These are phyloP conservation scores for Tethea ocularis DNA, from an alignment of 2,888 invertebrate genomes.

Conservation along the genomic window DNA sequence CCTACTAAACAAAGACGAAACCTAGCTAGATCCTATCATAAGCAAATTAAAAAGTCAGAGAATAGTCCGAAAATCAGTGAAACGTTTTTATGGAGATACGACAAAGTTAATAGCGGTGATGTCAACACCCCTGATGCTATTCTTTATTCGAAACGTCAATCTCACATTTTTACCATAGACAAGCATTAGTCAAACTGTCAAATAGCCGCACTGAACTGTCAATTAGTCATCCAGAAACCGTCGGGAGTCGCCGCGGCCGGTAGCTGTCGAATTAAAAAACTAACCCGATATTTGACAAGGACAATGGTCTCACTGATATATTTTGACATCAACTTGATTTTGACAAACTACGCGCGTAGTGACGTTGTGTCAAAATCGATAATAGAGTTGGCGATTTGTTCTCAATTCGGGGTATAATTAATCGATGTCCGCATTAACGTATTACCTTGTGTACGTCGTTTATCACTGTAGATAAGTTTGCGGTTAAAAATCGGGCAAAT, in stretches of 20 bases:
- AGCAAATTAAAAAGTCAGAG: background rate
- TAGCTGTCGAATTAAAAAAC: conserved; percentile 47
- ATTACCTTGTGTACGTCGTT: conserved; percentile 41
- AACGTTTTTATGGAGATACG: conserved; percentile 11
- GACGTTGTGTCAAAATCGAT: conserved; percentile 68
- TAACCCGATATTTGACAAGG: conserved; percentile 35
- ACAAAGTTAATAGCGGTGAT: conserved; percentile 37
- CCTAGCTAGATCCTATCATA: background rate
- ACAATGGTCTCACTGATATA: conserved; percentile 54
- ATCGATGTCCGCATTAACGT: conserved; percentile 59
- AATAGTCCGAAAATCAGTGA: background rate
- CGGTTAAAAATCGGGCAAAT: conserved; percentile 61
- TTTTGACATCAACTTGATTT: conserved; percentile 63
- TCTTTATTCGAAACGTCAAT: conserved; percentile 64
- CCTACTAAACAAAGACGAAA: too few relatives aligned
- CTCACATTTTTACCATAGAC: conserved; percentile 55
- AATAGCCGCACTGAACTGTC: conserved; percentile 69
- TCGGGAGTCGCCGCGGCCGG: conserved; percentile 59
- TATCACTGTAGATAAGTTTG: conserved; percentile 61
- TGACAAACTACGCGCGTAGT: conserved; percentile 66
- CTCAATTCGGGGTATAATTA: conserved; percentile 52
- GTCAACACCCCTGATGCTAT: conserved; percentile 59
- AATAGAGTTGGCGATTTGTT: conserved; percentile 67
- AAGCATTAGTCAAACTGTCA: conserved; percentile 80
- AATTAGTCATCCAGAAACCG: conserved; percentile 65